Percentiles rank a stretch among this genome's conserved stretches.
phyloP scores from a whole-genome alignment of 64 coral and sea anemone genomes.

The Actinia tenebrosa region DNA sequence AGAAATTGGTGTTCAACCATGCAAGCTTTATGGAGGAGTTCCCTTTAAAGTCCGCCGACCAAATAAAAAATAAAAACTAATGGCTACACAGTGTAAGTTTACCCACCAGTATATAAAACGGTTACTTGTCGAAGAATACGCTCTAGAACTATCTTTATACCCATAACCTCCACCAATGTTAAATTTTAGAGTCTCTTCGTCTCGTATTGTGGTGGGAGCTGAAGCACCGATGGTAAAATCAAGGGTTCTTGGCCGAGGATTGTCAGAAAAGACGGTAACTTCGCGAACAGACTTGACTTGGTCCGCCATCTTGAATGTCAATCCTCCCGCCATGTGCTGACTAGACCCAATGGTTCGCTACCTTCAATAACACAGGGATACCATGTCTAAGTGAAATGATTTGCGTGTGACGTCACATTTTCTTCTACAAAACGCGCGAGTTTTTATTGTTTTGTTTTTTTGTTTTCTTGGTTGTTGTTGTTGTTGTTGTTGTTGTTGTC shows the following conservation, averaged over 20 bases:
- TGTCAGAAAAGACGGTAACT: slow-evolving; percentile 36
- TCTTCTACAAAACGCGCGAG: too few species aligned
- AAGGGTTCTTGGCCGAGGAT: slow-evolving; percentile 24
- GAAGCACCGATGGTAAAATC: slow-evolving; percentile 62
- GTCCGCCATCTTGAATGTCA: slow-evolving; percentile 70
- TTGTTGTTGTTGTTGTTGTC: too few species aligned
- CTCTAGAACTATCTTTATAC: slow-evolving; percentile 53
- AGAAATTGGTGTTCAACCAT: too few species aligned
- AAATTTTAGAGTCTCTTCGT: slow-evolving; percentile 65
- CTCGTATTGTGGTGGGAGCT: slow-evolving; percentile 62
- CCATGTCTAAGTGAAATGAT: not conserved
- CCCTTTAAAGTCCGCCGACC: not conserved
- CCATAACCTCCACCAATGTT: slow-evolving; percentile 76
- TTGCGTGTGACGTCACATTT: not conserved
- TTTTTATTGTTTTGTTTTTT: too few species aligned
- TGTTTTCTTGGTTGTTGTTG: too few species aligned
- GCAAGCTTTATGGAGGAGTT: not conserved
- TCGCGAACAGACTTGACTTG: slow-evolving; percentile 45
- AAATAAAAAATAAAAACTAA: not conserved
- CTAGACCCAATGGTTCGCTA: not conserved
- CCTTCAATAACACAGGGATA: not conserved
- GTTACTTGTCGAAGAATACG: slow-evolving; percentile 64
- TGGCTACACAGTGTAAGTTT: not conserved
- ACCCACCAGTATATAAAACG: slow-evolving; percentile 92
- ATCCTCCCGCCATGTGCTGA: slow-evolving; percentile 1